phyloP scores from a whole-genome alignment of 2,797 vertebrate genomes.

The Gila robusta region DNA sequence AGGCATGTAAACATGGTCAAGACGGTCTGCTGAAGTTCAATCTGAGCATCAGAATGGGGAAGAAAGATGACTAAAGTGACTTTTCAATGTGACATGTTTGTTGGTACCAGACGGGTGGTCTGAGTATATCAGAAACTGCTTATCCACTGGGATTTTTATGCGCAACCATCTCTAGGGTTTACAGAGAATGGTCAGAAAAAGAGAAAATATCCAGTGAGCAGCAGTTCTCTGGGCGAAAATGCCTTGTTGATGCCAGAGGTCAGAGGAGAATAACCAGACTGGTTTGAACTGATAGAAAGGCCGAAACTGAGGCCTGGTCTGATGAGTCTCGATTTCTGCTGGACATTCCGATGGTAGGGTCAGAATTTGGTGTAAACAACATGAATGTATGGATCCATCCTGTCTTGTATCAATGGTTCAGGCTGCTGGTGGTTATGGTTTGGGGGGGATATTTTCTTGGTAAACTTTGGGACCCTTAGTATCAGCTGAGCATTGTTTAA shows the following conservation, averaged over 20 bases:
- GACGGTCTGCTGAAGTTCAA: too few relatives aligned
- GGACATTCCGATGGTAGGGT: not conserved
- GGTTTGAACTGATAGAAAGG: conserved; percentile 51
- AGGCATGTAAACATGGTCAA: too few relatives aligned
- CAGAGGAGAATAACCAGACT: conserved; percentile 55
- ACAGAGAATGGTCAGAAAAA: not conserved
- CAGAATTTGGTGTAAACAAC: not conserved
- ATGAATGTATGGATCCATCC: not conserved
- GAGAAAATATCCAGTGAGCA: not conserved
- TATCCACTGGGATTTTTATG: not conserved
- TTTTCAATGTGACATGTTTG: not conserved
- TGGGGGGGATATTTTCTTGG: not conserved
- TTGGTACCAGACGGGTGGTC: not conserved
- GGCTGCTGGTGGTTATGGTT: not conserved
- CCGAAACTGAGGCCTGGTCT: not conserved
- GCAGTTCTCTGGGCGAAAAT: conserved; percentile 42
- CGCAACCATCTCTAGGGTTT: not conserved
- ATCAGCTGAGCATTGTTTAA: too few relatives aligned
- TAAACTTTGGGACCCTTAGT: not conserved
- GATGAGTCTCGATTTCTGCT: not conserved
- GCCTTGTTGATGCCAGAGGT: conserved; percentile 55
- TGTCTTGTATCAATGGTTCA: not conserved
- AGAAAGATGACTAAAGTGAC: too few relatives aligned
- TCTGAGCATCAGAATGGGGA: too few relatives aligned
- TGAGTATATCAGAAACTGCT: not conserved